Evolutionary conservation across 1,140 invertebrate genomes (phyloP).

Genomic region (Polyergus mexicanus): DNA sequence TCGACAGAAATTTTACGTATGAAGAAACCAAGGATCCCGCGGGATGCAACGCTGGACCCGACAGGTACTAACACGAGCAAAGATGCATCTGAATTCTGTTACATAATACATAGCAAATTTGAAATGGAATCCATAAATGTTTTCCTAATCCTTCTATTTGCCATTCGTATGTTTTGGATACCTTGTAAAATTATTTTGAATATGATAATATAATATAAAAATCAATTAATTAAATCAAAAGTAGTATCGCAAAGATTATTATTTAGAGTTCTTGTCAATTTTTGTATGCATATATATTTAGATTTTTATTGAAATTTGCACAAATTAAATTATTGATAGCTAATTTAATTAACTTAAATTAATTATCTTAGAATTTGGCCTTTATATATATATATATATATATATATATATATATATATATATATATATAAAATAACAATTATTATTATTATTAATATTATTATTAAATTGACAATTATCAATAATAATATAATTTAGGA

Average conservation of each 20-base stretch:
- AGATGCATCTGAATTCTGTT: background rate
- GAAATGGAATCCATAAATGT: background rate
- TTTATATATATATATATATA: too few species aligned
- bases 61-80: background rate
- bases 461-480: background rate
- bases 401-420: too few species aligned
- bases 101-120: background rate
- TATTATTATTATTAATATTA: background rate
- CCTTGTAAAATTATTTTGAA: background rate
- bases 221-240: slow-evolving; percentile 1
- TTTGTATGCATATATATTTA: background rate
- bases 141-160: background rate
- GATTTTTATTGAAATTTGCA: background rate
- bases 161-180: background rate
- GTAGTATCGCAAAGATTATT: background rate
- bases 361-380: background rate
- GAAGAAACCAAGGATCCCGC: slow-evolving; percentile 86
- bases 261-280: background rate
- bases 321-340: background rate
- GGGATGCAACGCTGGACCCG: slow-evolving; percentile 84
- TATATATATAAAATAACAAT: too few species aligned
- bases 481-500: too few species aligned
- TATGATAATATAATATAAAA: background rate
- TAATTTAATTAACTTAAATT: background rate
- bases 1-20: slow-evolving; percentile 87